Percentiles rank a stretch among this genome's conserved stretches.
phyloP scores from a whole-genome alignment of 2,113 vertebrate species.

The Zingel zingel region DNA sequence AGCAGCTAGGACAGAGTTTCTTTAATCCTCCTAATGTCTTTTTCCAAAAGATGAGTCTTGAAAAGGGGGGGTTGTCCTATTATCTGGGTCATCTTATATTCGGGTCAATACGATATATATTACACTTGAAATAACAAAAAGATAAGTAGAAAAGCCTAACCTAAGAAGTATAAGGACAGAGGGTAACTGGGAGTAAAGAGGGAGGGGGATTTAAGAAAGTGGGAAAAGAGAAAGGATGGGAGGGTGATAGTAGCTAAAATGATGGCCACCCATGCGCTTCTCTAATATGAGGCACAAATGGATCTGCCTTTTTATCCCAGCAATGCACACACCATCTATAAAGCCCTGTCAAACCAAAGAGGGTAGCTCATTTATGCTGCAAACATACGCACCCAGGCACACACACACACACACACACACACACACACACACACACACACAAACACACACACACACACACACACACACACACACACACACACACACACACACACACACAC shows the following conservation, averaged over 20 bases:
- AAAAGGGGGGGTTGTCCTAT: no score
- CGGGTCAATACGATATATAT: background rate
- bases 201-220: slow-evolving; percentile 6
- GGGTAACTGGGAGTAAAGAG: slow-evolving; percentile 18
- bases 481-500: slow-evolving; percentile 34
- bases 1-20: no score
- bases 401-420: background rate
- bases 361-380: slow-evolving; percentile 64
- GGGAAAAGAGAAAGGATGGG: slow-evolving; percentile 19
- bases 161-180: background rate
- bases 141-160: background rate
- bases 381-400: slow-evolving; percentile 5
- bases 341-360: slow-evolving; percentile 68
- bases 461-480: slow-evolving; percentile 13
- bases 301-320: slow-evolving; percentile 70
- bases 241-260: slow-evolving; percentile 47
- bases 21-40: no score
- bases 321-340: slow-evolving; percentile 59
- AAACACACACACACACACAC: slow-evolving; percentile 38
- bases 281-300: slow-evolving; percentile 69
- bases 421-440: slow-evolving; percentile 14
- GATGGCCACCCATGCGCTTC: slow-evolving; percentile 53
- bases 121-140: slow-evolving; percentile 24
- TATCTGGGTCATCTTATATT: no score
- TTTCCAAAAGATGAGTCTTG: no score